phyloP scores from a whole-genome alignment of 2,888 invertebrate genomes.

The Clistopyga incitator region DNA sequence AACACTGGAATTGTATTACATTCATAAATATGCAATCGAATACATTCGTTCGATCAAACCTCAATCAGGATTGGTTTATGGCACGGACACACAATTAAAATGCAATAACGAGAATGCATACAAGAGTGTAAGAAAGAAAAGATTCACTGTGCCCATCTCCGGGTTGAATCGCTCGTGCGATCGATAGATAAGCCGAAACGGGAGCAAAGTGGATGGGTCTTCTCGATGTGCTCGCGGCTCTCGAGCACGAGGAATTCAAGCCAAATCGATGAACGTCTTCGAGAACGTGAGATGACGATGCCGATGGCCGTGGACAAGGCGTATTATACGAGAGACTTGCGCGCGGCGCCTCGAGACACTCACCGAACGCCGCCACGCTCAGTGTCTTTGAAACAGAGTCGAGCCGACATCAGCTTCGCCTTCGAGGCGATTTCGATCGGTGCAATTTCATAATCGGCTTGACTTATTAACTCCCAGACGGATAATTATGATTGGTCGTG shows the following conservation, averaged over 20 bases:
- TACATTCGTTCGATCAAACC: neutral
- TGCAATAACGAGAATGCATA: neutral
- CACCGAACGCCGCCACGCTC: constrained; percentile 2
- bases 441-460: constrained; percentile 72
- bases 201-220: constrained; percentile 46
- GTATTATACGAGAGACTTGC: constrained; percentile 20
- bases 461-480: constrained; percentile 75
- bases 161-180: constrained; percentile 1
- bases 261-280: constrained; percentile 33
- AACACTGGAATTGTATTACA: neutral
- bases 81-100: neutral
- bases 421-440: constrained; percentile 63
- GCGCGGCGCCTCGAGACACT: constrained; percentile 21
- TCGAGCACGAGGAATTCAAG: constrained; percentile 38
- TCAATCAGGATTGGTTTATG: neutral
- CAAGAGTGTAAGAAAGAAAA: neutral
- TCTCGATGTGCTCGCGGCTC: constrained; percentile 17
- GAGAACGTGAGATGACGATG: constrained; percentile 52
- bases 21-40: neutral
- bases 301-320: constrained; percentile 46
- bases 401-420: constrained; percentile 48
- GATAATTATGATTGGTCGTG: constrained; percentile 77
- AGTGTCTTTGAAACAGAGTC: constrained; percentile 51
- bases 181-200: constrained; percentile 35
- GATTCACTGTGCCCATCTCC: neutral